Evolutionary conservation across 2,797 vertebrate genomes (phyloP), one percentile per base, ranked within the genome.

Genomic region (Basileuterus tristriatus): DNA sequence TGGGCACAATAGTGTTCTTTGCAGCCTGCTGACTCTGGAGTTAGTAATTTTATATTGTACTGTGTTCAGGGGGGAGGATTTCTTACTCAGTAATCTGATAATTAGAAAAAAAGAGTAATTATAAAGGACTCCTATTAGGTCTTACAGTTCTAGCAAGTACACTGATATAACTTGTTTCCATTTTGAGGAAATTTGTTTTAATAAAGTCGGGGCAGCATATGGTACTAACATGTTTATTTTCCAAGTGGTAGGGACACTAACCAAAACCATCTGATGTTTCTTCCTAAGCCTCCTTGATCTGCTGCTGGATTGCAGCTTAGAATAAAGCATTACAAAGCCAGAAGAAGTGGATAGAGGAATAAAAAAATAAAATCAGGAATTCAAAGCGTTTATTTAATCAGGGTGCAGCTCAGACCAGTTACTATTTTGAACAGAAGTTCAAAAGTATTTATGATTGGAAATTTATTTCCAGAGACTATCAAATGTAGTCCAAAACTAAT

Each of bases 251-350:
- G 47, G 70, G 86, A 91, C 59, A 83, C 70, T 85, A 94, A 94
- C 90, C 15, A 5, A 94, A 97, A 90, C 82, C 94, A 96, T 88
- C 94, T 95, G 95, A 97, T 95, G 94, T 77, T 94, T 88, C 82
- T 83, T 92, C 81, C 91, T 97, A 96, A 97, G 91, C 96, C 79
- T 96, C 76, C 96, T 93, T 96, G 96, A 97, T 97, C 96, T 97
- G 88, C 81, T 91, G 74, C 87, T 91, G 92, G 94, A 96, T 84
- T 95, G 93, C 70, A 95, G 90, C 85, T 95, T 96, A 96, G 59
- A 91, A 46, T 85, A 93, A 96, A 95, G 78, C 81, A 94, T 22
- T 8, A 5, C 0, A 8, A 94, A 93, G 56, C 83, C 89, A 89
- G 69, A 85, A 80, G 21, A 96, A 90, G 9, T 17, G 49, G 36